Evolutionary conservation across 2,797 vertebrate genomes (phyloP).

Genomic region (Delichon dasypus): DNA sequence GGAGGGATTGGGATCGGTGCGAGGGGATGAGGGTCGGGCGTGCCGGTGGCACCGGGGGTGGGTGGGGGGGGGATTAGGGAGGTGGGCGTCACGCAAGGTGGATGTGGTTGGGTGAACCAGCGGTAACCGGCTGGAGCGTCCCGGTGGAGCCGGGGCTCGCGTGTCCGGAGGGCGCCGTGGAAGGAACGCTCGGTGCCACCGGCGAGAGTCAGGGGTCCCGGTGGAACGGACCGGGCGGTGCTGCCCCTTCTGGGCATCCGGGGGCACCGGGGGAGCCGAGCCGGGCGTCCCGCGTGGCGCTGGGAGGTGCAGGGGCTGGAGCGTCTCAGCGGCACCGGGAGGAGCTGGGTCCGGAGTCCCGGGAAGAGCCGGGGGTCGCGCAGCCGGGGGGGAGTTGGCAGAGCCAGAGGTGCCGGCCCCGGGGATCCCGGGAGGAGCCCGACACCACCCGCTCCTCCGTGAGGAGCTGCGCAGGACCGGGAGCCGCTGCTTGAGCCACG

Average conservation of each 20-base stretch:
- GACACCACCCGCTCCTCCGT: background rate
- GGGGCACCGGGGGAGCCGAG: background rate
- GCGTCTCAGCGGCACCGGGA: background rate
- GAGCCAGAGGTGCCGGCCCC: background rate
- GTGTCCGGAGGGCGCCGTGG: background rate
- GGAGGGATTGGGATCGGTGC: too few relatives aligned
- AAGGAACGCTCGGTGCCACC: background rate
- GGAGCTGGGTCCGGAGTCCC: background rate
- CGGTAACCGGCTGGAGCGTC: fast-evolving
- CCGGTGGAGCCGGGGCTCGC: background rate
- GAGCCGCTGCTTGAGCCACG: fast-evolving
- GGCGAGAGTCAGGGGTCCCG: too few relatives aligned
- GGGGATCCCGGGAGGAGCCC: background rate
- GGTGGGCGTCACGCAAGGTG: background rate
- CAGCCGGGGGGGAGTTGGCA: background rate
- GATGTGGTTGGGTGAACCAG: background rate
- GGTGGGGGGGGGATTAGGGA: background rate
- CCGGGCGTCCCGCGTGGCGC: background rate
- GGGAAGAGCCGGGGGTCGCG: background rate
- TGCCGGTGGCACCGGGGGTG: background rate
- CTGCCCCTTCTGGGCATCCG: background rate
- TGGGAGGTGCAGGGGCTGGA: background rate
- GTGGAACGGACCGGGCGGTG: background rate
- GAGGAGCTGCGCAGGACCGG: background rate
- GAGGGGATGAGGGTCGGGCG: background rate